Base-by-base conservation (phyloP, 2,797 vertebrate genomes). In the Vespertilio murinus region DNA sequence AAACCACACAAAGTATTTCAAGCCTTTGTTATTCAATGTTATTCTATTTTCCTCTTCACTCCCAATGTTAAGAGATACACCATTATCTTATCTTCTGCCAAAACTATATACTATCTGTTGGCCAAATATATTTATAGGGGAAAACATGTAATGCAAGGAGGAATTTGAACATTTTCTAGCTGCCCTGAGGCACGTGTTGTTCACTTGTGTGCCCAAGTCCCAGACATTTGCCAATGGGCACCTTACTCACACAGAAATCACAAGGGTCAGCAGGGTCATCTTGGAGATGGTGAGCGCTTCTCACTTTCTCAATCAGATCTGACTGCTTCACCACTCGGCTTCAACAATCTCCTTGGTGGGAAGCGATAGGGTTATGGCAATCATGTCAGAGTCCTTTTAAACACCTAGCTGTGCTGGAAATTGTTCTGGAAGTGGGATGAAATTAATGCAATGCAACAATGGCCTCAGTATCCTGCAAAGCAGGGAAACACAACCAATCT, bases 261-360 rank as follows among this genome's bases (percentile, higher is more conserved):
- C 30, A 94, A 23, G 3, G 2, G 45, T 22, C 49, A 47, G 35
- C 22, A 20, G 0, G 0, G 12, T 33, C 88, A 89, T n/a, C 82
- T 78, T 80, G 69, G 35, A 88, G 33, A 54, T 17, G 73, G 30
- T 56, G 71, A 93, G 88, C 3, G 0, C 35, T 45, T 25, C 33
- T 18, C 40, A 70, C 40, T 81, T 45, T 64, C 42, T 81, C 40
- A 42, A 38, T 98, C 95, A 71, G 98, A 98, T 98, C 98, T 98
- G 97, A 1, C 96, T 88, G 92, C 88, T 96, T 95, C 98, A 96
- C 94, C 47, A 61, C 97, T 97, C 97, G 97, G 96, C 81, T 81
- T 97, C 95, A 93, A 97, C 92, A 96, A 38, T 73, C 79, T 98
- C 98, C 98, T 98, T 97, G 96, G 96, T 70, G 97, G 97, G 97